Evolutionary conservation across 2,797 vertebrate genomes (phyloP).

Genomic region (Chlorospingus semifuscus): DNA sequence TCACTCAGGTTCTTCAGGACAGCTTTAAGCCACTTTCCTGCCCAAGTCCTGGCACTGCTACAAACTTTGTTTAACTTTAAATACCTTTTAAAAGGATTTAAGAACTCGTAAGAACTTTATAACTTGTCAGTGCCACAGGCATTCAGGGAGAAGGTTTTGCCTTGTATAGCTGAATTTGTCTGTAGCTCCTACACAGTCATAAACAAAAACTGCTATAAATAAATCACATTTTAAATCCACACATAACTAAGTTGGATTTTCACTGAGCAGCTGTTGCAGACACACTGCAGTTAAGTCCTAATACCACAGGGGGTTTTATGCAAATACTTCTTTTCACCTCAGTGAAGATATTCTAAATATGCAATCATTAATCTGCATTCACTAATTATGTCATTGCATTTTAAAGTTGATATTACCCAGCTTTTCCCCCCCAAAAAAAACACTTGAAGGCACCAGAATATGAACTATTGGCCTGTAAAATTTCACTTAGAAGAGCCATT

Average conservation of each 20-base stretch:
- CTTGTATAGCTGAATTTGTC: constrained; percentile 1
- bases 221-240: background rate
- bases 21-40: background rate
- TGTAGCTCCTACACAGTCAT: constrained; percentile 26
- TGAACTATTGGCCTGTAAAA: constrained; percentile 40
- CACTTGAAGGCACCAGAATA: constrained; percentile 55
- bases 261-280: constrained; percentile 2
- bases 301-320: background rate
- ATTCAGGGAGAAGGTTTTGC: background rate
- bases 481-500: background rate
- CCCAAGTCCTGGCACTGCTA: background rate
- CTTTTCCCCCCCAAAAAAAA: background rate
- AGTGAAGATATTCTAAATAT: background rate
- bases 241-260: background rate
- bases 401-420: background rate
- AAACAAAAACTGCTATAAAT: background rate
- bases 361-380: background rate
- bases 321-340: background rate
- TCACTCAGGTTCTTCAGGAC: background rate
- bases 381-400: background rate
- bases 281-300: background rate
- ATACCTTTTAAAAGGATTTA: background rate
- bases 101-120: fast-evolving
- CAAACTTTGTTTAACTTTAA: fast-evolving
- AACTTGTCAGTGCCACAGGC: background rate